Conservation (phyloP, 2,888 invertebrate genomes). For the Trypoxylon attenuatum region DNA sequence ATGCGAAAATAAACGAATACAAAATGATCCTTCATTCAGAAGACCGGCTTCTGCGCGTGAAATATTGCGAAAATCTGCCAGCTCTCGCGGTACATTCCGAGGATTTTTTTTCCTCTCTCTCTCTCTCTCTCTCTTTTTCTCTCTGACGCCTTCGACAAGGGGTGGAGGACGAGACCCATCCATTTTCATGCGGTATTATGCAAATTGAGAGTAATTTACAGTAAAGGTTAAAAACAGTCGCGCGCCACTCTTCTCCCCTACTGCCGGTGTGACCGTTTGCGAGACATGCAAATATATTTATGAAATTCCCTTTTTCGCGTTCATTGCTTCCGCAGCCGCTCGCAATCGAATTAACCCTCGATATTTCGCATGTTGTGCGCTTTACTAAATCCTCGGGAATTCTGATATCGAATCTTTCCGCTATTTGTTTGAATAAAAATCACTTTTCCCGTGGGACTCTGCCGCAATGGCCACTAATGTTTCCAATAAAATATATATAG, state of each 20-base stretch:
- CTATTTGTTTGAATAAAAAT: too few species aligned
- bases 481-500: too few species aligned
- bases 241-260: conserved; percentile 9
- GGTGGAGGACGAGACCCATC: conserved; percentile 21
- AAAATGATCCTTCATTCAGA: not conserved
- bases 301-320: conserved; percentile 35
- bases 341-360: conserved; percentile 38
- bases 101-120: not conserved
- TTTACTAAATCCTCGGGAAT: too few species aligned
- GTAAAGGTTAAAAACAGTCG: conserved; percentile 41
- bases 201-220: conserved; percentile 44
- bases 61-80: not conserved
- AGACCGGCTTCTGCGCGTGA: not conserved
- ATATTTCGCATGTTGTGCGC: conserved; percentile 26
- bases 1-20: not conserved
- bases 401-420: too few species aligned
- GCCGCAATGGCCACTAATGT: too few species aligned
- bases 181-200: conserved; percentile 53
- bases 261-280: conserved; percentile 14
- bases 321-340: conserved; percentile 10
- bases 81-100: not conserved
- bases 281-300: conserved; percentile 51
- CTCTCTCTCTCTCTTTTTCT: not conserved
- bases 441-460: too few species aligned
- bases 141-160: not conserved